Evolutionary conservation across 2,797 vertebrate genomes (phyloP).

Genomic region (Numenius phaeopus): DNA sequence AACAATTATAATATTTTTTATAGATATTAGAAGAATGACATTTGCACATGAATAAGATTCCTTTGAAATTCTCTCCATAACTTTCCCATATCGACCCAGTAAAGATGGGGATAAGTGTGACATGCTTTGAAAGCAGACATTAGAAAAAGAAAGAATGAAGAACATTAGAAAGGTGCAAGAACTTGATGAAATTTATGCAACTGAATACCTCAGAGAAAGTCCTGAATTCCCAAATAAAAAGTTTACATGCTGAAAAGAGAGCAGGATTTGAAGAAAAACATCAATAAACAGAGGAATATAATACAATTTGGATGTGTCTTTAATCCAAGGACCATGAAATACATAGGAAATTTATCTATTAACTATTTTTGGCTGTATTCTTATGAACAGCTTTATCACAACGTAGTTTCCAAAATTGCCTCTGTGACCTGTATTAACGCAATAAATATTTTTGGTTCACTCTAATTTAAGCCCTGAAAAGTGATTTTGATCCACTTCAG

Average conservation of each 20-base stretch:
- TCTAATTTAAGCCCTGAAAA: neutral
- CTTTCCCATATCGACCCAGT: neutral
- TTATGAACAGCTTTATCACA: neutral
- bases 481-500: neutral
- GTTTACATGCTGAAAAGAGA: neutral
- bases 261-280: neutral
- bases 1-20: neutral
- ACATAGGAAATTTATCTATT: neutral
- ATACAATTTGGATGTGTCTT: neutral
- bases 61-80: neutral
- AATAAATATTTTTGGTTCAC: neutral
- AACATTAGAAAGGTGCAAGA: neutral
- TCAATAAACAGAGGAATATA: neutral
- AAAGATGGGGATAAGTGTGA: neutral
- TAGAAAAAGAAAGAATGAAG: neutral
- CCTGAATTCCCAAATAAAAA: neutral
- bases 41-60: neutral
- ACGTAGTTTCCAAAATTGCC: neutral
- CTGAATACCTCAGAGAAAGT: neutral
- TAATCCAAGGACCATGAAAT: neutral
- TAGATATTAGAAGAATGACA: neutral
- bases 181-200: neutral
- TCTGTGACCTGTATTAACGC: rapidly evolving
- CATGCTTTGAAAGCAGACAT: neutral
- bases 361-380: neutral